These are phyloP conservation scores for Ceryle rudis DNA, from an alignment of 2,797 vertebrate species.

Conservation along the genomic window DNA sequence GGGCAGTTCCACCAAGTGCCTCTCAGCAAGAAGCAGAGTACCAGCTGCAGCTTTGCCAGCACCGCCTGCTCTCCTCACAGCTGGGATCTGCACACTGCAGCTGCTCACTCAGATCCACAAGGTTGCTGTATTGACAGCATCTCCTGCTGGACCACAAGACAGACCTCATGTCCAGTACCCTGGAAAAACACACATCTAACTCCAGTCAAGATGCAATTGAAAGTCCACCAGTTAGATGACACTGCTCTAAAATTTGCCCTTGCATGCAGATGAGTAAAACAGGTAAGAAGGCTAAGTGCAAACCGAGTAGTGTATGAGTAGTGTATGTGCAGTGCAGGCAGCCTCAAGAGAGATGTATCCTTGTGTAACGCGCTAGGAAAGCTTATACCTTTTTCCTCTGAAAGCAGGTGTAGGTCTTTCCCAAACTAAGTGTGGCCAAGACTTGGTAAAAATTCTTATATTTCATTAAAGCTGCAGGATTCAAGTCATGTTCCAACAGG, in stretches of 20 bases:
- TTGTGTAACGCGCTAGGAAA: neutral
- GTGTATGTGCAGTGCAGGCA: neutral
- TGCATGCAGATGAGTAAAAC: neutral
- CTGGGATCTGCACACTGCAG: neutral
- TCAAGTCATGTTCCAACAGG: neutral
- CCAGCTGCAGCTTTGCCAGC: neutral
- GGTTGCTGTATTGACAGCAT: neutral
- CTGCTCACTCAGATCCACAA: neutral
- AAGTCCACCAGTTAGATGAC: neutral
- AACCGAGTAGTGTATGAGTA: neutral
- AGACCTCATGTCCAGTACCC: neutral
- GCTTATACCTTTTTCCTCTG: neutral
- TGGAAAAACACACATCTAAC: neutral
- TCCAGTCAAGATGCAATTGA: neutral
- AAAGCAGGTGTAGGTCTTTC: neutral
- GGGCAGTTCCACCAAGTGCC: neutral
- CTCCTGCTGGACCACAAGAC: neutral
- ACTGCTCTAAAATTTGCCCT: neutral
- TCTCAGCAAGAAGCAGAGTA: neutral
- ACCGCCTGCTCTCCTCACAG: neutral
- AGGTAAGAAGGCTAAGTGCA: neutral
- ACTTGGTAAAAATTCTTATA: neutral
- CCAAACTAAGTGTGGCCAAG: neutral
- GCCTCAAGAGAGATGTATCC: neutral
- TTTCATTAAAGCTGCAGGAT: neutral